Evolutionary conservation across 92 coral and sea anemone species (phyloP), one percentile per base, ranked within the genome.

Genomic region (Epizoanthus stellaris): DNA sequence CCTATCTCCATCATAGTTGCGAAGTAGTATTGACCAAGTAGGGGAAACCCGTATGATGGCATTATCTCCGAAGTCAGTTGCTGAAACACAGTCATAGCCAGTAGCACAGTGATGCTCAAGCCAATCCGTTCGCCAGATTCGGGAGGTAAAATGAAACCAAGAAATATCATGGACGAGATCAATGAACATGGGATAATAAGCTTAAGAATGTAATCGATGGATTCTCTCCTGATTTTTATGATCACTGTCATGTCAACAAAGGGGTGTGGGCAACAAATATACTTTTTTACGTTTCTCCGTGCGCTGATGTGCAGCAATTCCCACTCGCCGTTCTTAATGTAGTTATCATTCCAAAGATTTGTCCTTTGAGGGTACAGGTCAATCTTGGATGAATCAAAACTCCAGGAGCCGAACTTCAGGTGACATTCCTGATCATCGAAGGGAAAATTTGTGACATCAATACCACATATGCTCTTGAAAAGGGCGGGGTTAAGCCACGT

Each of bases 401-500:
- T 73, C 93, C 93, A 90, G 13, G 93, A 90, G 17, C 93, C 93
- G 45, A 90, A 90, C 74, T 90, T 90, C 57, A 90, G 52, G 15
- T 21, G 69, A 12, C 93, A 90, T 62, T 86, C 88, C 68, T 90
- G 93, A 47, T 86, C 90, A 19, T 90, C 93, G 47, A 90, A 90
- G 14, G 93, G 93, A 57, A 90, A 90, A 82, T 86, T 81, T n/a
- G 91, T 90, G 77, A 90, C 82, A 61, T 90, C 90, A 66, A 90
- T 89, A 17, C 85, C 56, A 25, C 93, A 90, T 80, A 90, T 86
- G 90, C 93, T 90, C 40, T 86, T 90, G 52, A 87, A 90, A 71
- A 90, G 45, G 91, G 93, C 93, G 53, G 93, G 93, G 76, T 70
- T 90, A 1, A 86, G 76, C 93, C 93, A 90, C 81, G 87, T 87